Evolutionary conservation across 2,797 vertebrate species (phyloP), one percentile per base, ranked within the genome.

Genomic region (Phrynocephalus vlangalii): DNA sequence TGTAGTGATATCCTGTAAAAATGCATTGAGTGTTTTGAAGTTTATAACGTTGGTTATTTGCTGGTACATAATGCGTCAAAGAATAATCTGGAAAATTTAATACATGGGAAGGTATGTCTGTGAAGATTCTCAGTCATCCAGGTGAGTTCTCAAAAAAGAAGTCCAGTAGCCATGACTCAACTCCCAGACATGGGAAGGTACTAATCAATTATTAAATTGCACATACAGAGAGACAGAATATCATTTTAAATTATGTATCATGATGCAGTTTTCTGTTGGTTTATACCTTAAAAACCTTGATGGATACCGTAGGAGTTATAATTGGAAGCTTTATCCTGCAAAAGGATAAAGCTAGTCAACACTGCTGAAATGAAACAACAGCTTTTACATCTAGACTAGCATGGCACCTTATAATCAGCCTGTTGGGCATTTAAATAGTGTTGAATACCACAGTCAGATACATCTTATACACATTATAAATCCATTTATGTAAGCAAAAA

Each of bases 391-490:
- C 30, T 68, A 24, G 70, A 84, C 73, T 50, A 82, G 38, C 83
- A 75, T 18, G 6, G 76, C 30, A 89, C 80, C n/a, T 0, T 33
- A 66, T 87, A 90, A 86, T 73, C 52, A 92, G 26, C 72, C 87
- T 94, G 79, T 86, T 88, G 87, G 81, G 82, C 81, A 79, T 44
- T 89, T 84, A 10, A 87, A 84, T 10, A 75, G 9, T 18, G 7
- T 1, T 82, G 48, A 82, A 26, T 80, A 91, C 78, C 75, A 30
- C 66, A 56, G 70, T 83, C 82, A 90, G 92, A 84, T 87, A 82
- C 28, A 87, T 92, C 82, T 91, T 88, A 60, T 56, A 89, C 82
- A 66, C 88, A 88, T 90, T 92, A 89, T 91, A 91, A 94, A 93
- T 93, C 83, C 88, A 85, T 93, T 90, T 92, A 70, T 89, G 30